Base-by-base conservation (phyloP, 1,140 invertebrate genomes). In the Planococcus citri region DNA sequence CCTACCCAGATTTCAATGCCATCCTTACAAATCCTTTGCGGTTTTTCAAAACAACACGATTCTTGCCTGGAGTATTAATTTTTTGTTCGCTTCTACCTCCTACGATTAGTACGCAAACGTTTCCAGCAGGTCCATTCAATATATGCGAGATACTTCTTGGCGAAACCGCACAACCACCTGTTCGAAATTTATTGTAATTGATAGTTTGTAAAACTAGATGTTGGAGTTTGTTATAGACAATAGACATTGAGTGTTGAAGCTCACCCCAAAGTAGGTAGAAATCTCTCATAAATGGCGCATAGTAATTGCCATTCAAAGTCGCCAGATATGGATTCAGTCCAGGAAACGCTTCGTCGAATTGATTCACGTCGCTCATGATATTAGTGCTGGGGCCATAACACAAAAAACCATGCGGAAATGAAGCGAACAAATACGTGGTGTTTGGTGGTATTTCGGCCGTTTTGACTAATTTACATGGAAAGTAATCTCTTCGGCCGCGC, bases 351-450 rank as follows among this genome's bases (percentile, higher is more conserved):
- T 89, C 78, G 17, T 81, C 79, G 77, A 92, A 93, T 14, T 84
- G 81, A 0, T 82, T 80, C 10, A 83, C 86, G 72, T 94, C 88
- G 0, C 92, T 91, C 0, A 82, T 86, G 79, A 97, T 94, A 71
- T 88, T 85, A 0, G 82, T 82, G 75, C 91, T 89, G 12, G 85
- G 83, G n/a, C 92, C 91, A 9, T 84, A 83, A 29, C 87, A 87
- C 6, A 92, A 80, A 14, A 96, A 82, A 1, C 95, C 95, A 78
- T 98, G 95, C 0, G 95, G 95, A 79, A 93, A 94, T 68, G 85
- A 86, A 1, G 89, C 89, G 71, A 96, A 85, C 1, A 97, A 81
- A 76, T 97, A 97, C 77, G 94, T 94, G 72, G 81, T 86, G 8
- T 83, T 80, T 0, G 91, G 85, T 75, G 90, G 86, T 41, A 96